These are phyloP conservation scores for Zosterops borbonicus DNA, from an alignment of 2,113 vertebrate genomes.

Conservation along the genomic window DNA sequence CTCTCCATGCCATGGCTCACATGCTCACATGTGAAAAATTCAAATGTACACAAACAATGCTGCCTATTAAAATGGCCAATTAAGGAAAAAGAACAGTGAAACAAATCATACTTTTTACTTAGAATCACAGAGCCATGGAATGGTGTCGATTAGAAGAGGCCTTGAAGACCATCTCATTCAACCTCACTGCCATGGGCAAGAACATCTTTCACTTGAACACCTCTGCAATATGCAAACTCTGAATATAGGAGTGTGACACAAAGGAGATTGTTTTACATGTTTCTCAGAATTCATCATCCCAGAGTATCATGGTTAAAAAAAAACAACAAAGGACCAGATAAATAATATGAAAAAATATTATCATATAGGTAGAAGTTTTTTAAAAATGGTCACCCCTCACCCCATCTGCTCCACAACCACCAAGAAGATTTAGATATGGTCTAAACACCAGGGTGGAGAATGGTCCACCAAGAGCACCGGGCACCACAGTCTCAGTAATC, in stretches of 20 bases:
- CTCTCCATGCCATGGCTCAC: background rate
- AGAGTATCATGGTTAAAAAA: background rate
- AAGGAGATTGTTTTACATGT: background rate
- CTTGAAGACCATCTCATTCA: background rate
- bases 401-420: background rate
- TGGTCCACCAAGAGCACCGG: background rate
- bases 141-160: background rate
- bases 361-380: background rate
- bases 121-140: background rate
- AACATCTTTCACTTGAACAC: background rate
- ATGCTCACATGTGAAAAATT: background rate
- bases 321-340: background rate
- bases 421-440: background rate
- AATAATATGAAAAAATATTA: background rate
- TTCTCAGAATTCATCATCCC: background rate
- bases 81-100: background rate
- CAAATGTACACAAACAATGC: background rate
- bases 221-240: background rate
- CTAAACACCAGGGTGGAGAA: background rate
- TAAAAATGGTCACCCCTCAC: rapidly evolving
- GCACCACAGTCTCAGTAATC: background rate
- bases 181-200: background rate
- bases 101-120: background rate
- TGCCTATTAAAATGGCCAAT: background rate
- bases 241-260: background rate